Evolutionary conservation across 2,797 vertebrate genomes (phyloP), one percentile per base, ranked within the genome.

Genomic region (Cygnus olor): DNA sequence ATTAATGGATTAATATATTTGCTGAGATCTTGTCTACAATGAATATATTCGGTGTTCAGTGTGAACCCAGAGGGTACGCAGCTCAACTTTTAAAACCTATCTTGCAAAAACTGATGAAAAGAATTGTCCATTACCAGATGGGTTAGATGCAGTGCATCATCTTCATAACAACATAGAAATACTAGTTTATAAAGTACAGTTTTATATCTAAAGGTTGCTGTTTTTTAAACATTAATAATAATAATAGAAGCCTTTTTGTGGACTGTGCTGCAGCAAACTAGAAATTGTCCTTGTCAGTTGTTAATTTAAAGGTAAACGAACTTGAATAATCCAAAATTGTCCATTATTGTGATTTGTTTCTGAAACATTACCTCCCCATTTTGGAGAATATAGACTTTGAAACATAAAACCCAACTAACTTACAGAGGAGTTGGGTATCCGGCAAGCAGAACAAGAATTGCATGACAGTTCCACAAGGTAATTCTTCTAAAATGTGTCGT

Each of bases 351-450:
- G 45, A n/a, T 13, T 70, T 44, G 38, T 82, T 51, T 22, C 49
- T 71, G 58, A 69, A 85, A n/a, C 11, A 4, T 57, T 34, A 22
- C 22, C 49, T 69, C 65, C 66, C 42, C 28, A 38, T 60, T 85
- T 74, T 30, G 34, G 61, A 63, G 22, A 60, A 30, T 9, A 7
- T 0, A 21, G 38, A 44, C 30, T 63, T 32, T 19, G 45, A 61
- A 85, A 49, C 15, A 28, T 32, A 57, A 82, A 69, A 3, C 30
- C 14, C 1, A 0, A 3, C 16, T 25, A 38, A 18, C 47, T 32
- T 3, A 17, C 3, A 28, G 68, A 53, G n/a, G 36, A 57, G 24
- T 3, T 1, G 1, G 7, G 40, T 4, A 30, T 14, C 42, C 0
- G 0, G 20, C 54, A n/a, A 72, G 42, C 3, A 72, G 60, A 45